Conservation (phyloP, 1,140 invertebrate species). For the Rhynchophorus ferrugineus region DNA sequence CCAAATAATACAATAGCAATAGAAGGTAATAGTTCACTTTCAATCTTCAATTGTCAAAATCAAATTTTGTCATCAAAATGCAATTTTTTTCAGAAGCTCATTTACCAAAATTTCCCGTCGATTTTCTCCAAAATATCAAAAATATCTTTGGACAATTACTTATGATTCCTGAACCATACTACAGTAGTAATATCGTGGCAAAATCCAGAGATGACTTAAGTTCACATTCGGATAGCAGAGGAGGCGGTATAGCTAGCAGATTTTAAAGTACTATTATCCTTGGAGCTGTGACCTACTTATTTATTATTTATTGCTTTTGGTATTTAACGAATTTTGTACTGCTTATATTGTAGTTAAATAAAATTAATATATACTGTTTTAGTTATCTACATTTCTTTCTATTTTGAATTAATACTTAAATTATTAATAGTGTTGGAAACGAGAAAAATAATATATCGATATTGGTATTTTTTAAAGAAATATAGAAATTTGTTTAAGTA, state of each 20-base stretch:
- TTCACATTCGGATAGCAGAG: conserved; percentile 57
- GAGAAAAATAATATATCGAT: no score
- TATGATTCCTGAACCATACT: conserved; percentile 41
- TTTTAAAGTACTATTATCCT: no score
- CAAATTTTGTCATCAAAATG: not conserved
- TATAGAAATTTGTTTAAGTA: no score
- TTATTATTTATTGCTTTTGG: no score
- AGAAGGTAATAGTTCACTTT: conserved; percentile 29
- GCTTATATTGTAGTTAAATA: no score
- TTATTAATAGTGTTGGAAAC: no score
- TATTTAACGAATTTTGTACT: no score
- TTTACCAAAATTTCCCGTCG: conserved; percentile 29
- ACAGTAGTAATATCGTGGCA: conserved; percentile 52
- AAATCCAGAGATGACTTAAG: conserved; percentile 48
- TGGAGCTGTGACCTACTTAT: not conserved
- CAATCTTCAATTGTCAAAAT: not conserved
- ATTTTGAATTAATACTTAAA: no score
- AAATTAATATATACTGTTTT: no score
- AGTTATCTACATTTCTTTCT: no score
- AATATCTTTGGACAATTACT: conserved; percentile 9
- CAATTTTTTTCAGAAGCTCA: conserved; percentile 31
- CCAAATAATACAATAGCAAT: conserved; percentile 32
- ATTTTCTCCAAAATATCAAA: conserved; percentile 26
- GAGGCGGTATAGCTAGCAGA: conserved; percentile 53
- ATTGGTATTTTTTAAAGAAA: no score